These are phyloP conservation scores for Cetonia aurata DNA, from an alignment of 2,888 invertebrate species.

Conservation along the genomic window DNA sequence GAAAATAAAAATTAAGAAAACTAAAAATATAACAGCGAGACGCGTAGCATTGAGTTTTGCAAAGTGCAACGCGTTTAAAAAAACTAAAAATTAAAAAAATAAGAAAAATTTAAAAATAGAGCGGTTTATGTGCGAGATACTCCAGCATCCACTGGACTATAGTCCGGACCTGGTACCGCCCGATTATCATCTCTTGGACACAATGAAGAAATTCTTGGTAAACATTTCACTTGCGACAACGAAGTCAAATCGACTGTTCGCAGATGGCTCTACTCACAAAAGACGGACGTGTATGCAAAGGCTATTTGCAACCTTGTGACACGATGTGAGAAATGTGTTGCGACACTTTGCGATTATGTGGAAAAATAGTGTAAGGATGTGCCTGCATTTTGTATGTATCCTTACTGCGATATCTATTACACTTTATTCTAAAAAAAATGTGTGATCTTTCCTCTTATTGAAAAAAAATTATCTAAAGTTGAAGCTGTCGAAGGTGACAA, in stretches of 20 bases:
- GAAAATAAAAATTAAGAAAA: too few species aligned
- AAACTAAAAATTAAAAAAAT: too few species aligned
- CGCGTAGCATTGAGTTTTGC: too few species aligned
- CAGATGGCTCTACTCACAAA: constrained; percentile 7
- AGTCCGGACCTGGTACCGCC: neutral
- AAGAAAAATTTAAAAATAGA: too few species aligned
- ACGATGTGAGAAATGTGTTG: constrained; percentile 1
- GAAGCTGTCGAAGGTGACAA: too few species aligned
- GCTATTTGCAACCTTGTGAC: neutral
- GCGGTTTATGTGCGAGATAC: neutral
- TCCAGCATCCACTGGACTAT: neutral
- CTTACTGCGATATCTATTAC: neutral
- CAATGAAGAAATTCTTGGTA: neutral
- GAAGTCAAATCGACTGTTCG: neutral
- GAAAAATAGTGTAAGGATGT: neutral
- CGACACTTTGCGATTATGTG: neutral
- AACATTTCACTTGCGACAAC: neutral
- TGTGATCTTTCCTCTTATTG: too few species aligned
- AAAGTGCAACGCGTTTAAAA: too few species aligned
- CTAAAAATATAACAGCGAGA: too few species aligned
- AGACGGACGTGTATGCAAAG: neutral
- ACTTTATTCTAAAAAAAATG: too few species aligned
- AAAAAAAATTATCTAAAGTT: too few species aligned
- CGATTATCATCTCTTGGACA: neutral
- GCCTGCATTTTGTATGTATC: neutral